Conservation (phyloP, 1,140 invertebrate species). For the Ganaspis sp. region DNA sequence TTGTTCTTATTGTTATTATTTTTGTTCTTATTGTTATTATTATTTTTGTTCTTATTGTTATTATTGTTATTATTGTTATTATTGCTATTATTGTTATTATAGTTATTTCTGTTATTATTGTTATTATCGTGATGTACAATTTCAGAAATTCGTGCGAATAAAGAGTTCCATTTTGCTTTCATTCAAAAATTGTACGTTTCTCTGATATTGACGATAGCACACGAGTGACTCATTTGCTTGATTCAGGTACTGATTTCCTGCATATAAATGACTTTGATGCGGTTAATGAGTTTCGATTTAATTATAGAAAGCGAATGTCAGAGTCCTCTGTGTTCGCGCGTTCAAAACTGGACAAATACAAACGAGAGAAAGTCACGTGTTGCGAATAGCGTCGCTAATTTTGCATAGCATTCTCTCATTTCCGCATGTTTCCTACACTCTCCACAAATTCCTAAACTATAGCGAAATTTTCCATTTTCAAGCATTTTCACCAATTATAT, state of each 20-base stretch:
- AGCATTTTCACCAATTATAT: background rate
- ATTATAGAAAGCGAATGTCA: conserved; percentile 55
- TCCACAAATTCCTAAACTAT: background rate
- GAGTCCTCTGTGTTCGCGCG: conserved; percentile 45
- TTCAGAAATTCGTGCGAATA: no score
- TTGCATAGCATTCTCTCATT: conserved; percentile 42
- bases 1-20: no score
- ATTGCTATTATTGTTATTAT: no score
- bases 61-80: no score
- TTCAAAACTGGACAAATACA: conserved; percentile 46
- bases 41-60: no score
- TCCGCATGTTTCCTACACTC: conserved; percentile 21
- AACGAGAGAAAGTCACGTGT: conserved; percentile 59
- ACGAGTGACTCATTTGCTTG: no score
- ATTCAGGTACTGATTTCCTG: background rate
- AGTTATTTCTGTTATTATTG: no score
- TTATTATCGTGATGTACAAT: no score
- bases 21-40: no score
- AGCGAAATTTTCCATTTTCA: background rate
- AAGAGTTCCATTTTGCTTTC: no score
- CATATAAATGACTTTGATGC: conserved; percentile 21
- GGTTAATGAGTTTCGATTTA: conserved; percentile 47
- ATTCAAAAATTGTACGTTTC: background rate
- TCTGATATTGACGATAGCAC: background rate
- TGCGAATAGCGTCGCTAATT: conserved; percentile 42